Evolutionary conservation across 1,140 invertebrate genomes (phyloP).

Genomic region (Macrosteles quadrilineatus): DNA sequence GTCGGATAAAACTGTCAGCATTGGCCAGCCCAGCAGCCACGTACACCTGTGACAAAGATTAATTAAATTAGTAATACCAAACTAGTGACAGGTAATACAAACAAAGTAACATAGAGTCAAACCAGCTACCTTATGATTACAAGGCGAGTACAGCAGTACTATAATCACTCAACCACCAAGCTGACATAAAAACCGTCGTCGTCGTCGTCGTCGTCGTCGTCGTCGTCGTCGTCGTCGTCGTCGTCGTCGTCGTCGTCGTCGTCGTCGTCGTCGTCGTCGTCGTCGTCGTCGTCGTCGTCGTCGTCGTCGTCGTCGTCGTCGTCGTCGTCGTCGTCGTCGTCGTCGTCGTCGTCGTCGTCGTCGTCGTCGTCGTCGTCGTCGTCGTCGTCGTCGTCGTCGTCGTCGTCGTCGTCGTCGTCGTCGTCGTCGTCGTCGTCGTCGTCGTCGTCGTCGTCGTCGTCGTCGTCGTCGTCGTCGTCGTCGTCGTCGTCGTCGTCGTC

Average conservation of each 20-base stretch:
- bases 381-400: conserved; percentile 5
- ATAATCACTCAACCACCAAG: no score
- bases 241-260: background rate
- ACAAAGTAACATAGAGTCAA: no score
- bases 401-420: conserved; percentile 8
- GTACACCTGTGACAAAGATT: no score
- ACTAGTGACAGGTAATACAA: no score
- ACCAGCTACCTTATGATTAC: no score
- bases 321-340: conserved; percentile 2
- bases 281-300: background rate
- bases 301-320: conserved; percentile 10
- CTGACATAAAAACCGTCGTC: no score
- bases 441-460: background rate
- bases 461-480: background rate
- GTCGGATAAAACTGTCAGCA: no score
- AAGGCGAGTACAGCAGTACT: no score
- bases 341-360: conserved; percentile 22
- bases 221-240: conserved; percentile 13
- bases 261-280: background rate
- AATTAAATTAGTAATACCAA: no score
- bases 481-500: background rate
- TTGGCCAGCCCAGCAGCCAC: no score
- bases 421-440: conserved; percentile 27
- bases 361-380: conserved; percentile 18
- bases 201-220: conserved; percentile 17